phyloP scores from a whole-genome alignment of 2,888 invertebrate genomes.

The Anaspis maculata region DNA sequence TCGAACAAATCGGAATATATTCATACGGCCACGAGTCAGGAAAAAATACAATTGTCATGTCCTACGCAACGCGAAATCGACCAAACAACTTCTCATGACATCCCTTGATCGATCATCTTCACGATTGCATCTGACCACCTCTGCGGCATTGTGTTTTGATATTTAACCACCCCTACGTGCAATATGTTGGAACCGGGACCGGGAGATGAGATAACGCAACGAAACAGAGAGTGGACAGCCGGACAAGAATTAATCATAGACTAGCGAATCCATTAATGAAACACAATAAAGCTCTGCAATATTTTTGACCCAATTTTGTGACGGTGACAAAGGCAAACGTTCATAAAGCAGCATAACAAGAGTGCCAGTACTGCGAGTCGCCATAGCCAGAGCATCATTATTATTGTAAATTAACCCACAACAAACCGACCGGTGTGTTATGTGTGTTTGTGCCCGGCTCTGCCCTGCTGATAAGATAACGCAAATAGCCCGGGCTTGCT shows the following conservation, averaged over 20 bases:
- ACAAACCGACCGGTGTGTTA: conserved; percentile 25
- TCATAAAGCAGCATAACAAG: conserved; percentile 2
- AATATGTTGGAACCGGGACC: conserved; percentile 34
- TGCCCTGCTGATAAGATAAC: conserved; percentile 32
- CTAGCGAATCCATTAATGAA: no score
- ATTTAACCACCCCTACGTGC: conserved; percentile 38
- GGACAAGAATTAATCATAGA: conserved; percentile 21
- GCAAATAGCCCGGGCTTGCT: conserved; percentile 30
- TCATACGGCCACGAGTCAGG: conserved; percentile 31
- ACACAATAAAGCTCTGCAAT: no score
- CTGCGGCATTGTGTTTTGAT: conserved; percentile 37
- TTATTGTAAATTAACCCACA: conserved; percentile 15
- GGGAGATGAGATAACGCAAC: no score
- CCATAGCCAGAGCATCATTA: background rate
- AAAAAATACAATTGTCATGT: conserved; percentile 38
- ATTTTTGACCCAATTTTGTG: no score
- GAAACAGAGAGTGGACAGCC: conserved; percentile 18
- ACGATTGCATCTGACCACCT: no score
- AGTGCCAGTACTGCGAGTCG: conserved; percentile 4
- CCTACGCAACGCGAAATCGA: conserved; percentile 25
- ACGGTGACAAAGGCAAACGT: no score
- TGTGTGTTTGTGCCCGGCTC: no score
- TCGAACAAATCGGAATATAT: conserved; percentile 28
- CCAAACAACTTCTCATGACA: no score
- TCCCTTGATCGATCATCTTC: no score